Percentiles rank a stretch among this genome's conserved stretches.
Evolutionary conservation across 1,140 invertebrate genomes (phyloP).

Genomic region (Heliconius congener): DNA sequence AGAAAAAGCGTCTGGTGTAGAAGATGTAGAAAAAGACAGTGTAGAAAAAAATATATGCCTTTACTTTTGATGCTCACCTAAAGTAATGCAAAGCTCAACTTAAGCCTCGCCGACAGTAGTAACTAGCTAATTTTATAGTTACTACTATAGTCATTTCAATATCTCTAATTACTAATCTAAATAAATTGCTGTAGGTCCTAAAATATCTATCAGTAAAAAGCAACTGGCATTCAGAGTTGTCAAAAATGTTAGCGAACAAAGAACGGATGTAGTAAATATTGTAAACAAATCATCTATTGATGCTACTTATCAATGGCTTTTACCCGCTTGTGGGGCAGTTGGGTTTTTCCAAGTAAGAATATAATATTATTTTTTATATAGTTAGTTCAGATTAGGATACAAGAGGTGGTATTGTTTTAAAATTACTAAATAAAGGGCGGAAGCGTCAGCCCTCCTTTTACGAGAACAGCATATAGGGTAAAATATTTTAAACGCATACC

Average conservation of each 20-base stretch:
- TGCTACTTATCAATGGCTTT: slow-evolving; percentile 71
- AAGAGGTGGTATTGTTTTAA: too few relatives aligned
- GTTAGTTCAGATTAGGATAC: not conserved
- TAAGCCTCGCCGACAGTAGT: not conserved
- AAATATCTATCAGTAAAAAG: slow-evolving; percentile 58
- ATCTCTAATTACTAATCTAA: not conserved
- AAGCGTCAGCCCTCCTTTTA: too few relatives aligned
- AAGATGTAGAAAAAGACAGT: too few relatives aligned
- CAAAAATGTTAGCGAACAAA: slow-evolving; percentile 60
- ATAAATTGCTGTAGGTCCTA: slow-evolving; percentile 51
- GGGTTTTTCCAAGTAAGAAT: slow-evolving; percentile 67
- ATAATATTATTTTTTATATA: slow-evolving; percentile 5
- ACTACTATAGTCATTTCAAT: not conserved
- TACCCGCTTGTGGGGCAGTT: slow-evolving; percentile 55
- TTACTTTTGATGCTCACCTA: too few relatives aligned
- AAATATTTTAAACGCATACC: too few relatives aligned
- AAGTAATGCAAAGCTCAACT: too few relatives aligned
- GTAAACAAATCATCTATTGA: slow-evolving; percentile 66
- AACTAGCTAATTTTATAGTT: not conserved
- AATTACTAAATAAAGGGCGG: too few relatives aligned
- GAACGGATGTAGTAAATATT: slow-evolving; percentile 61
- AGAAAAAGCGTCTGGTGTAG: too few relatives aligned
- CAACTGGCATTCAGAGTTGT: slow-evolving; percentile 63
- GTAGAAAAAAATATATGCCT: too few relatives aligned
- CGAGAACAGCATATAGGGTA: too few relatives aligned